Percentiles rank a stretch among this genome's conserved stretches.
Evolutionary conservation across 2,888 invertebrate species (phyloP).

Genomic region (Celastrina argiolus): DNA sequence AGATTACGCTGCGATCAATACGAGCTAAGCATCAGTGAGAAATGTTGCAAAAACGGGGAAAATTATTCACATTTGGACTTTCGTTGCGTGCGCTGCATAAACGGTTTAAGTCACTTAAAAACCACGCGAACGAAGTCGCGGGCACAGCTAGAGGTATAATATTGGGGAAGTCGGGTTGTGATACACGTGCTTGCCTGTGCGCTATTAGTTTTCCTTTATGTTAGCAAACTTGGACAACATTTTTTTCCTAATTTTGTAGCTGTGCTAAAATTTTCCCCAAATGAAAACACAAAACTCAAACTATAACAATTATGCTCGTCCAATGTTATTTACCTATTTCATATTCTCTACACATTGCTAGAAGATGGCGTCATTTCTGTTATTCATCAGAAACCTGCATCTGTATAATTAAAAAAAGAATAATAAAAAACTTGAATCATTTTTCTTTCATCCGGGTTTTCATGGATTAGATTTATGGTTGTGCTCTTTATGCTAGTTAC

Average conservation of each 20-base stretch:
- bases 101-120: too few species aligned
- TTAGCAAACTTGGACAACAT: neutral
- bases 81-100: too few species aligned
- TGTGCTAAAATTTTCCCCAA: neutral
- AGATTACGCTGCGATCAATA: too few species aligned
- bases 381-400: neutral
- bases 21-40: too few species aligned
- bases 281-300: neutral
- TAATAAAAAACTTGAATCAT: neutral
- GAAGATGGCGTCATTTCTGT: conserved; percentile 13
- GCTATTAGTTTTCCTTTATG: too few species aligned
- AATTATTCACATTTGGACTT: too few species aligned
- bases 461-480: neutral
- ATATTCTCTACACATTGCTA: neutral
- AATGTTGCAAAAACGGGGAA: too few species aligned
- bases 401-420: neutral
- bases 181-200: too few species aligned
- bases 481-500: neutral
- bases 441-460: neutral
- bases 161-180: too few species aligned
- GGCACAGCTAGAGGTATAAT: too few species aligned
- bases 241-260: too few species aligned
- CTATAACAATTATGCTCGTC: neutral
- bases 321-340: neutral
- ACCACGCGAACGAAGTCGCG: too few species aligned